Evolutionary conservation across 2,888 invertebrate species (phyloP).

Genomic region (Thumatha senex): DNA sequence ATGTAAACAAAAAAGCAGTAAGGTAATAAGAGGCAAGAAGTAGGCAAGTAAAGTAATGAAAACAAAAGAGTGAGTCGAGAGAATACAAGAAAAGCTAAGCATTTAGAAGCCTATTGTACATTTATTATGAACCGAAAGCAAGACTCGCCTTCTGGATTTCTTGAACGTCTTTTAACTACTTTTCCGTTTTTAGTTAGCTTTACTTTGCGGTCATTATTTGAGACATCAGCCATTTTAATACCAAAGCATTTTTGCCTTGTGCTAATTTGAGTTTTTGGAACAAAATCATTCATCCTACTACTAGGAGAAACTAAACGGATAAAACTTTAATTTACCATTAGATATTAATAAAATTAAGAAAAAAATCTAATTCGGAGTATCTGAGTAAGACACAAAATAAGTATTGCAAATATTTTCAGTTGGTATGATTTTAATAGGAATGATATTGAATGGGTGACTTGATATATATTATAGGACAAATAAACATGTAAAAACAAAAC

Average conservation of each 20-base stretch:
- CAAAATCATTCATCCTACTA: slow-evolving; percentile 48
- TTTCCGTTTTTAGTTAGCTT: slow-evolving; percentile 78
- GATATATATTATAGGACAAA: no score
- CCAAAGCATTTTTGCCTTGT: slow-evolving; percentile 49
- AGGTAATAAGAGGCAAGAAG: slow-evolving; percentile 76
- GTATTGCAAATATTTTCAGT: background rate
- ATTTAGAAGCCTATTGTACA: slow-evolving; percentile 9
- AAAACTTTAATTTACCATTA: background rate
- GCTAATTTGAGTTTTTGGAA: slow-evolving; percentile 13
- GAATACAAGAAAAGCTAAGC: slow-evolving; percentile 9
- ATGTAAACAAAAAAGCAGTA: slow-evolving; percentile 43
- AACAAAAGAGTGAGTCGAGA: slow-evolving; percentile 35
- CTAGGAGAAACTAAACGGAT: slow-evolving; percentile 20
- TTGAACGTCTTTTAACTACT: slow-evolving; percentile 74
- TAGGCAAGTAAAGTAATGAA: slow-evolving; percentile 33
- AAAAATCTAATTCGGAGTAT: background rate
- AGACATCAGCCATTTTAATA: slow-evolving; percentile 83
- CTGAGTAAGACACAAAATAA: background rate
- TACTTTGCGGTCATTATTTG: slow-evolving; percentile 75
- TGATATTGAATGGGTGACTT: no score
- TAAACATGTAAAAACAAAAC: no score
- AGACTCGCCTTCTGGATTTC: slow-evolving; percentile 77
- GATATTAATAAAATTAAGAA: background rate
- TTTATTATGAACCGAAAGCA: slow-evolving; percentile 9
- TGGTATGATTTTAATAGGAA: no score